Evolutionary conservation across 2,113 vertebrate species (phyloP).

Genomic region (Psilopsiagon aurifrons): DNA sequence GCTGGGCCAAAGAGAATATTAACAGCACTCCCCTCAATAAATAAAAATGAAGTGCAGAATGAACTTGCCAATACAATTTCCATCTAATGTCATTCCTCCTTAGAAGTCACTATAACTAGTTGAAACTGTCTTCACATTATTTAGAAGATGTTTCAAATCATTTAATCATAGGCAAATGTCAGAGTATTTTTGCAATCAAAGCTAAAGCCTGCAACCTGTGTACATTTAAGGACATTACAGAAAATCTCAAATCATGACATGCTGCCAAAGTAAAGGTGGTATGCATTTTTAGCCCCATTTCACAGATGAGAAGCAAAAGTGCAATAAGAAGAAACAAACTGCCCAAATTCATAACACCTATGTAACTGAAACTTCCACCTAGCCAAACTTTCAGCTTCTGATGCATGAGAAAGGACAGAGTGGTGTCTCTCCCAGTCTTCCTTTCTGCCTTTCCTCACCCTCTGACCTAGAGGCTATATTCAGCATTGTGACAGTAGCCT

Average conservation of each 20-base stretch:
- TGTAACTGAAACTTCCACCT: background rate
- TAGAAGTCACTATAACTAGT: background rate
- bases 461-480: background rate
- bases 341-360: background rate
- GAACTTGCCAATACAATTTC: background rate
- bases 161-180: slow-evolving; percentile 50
- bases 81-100: background rate
- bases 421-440: background rate
- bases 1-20: background rate
- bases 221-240: background rate
- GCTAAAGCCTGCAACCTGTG: background rate
- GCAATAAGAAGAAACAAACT: background rate
- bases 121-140: background rate
- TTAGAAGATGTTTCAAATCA: background rate
- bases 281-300: background rate
- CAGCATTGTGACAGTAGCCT: background rate
- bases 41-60: background rate
- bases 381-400: background rate
- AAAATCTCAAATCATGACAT: background rate
- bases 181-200: slow-evolving; percentile 39
- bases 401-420: background rate
- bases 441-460: background rate
- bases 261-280: background rate
- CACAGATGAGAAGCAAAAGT: background rate
- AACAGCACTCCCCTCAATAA: background rate